Evolutionary conservation across 2,888 invertebrate genomes (phyloP).

Genomic region (Carcina quercana): DNA sequence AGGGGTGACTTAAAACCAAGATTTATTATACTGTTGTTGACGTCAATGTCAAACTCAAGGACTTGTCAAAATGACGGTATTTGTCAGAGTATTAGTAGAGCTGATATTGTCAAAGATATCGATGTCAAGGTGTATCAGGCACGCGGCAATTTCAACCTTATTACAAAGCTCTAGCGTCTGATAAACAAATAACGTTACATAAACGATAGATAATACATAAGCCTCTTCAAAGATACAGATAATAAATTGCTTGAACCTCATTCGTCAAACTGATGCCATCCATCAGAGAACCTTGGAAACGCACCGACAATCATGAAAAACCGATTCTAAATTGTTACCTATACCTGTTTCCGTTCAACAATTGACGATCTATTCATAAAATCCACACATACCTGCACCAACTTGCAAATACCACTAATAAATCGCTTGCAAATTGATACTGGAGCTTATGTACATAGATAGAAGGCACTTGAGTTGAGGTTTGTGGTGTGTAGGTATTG

Average conservation of each 20-base stretch:
- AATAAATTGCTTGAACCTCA: too few species aligned
- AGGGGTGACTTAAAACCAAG: slow-evolving; percentile 19
- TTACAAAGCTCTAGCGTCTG: too few species aligned
- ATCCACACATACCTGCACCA: slow-evolving; percentile 18
- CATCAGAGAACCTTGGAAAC: too few species aligned
- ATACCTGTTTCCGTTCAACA: slow-evolving; percentile 37
- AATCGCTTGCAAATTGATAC: slow-evolving; percentile 5
- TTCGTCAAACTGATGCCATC: too few species aligned
- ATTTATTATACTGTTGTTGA: slow-evolving; percentile 21
- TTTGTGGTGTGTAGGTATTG: neutral
- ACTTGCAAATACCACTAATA: neutral
- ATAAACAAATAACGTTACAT: too few species aligned
- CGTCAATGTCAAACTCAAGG: slow-evolving; percentile 36
- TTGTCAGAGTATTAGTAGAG: slow-evolving; percentile 33
- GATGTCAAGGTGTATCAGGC: slow-evolving; percentile 37
- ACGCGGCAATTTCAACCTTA: slow-evolving; percentile 24
- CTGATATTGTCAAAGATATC: slow-evolving; percentile 33
- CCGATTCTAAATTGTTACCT: slow-evolving; percentile 8
- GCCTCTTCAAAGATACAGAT: too few species aligned
- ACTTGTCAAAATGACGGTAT: slow-evolving; percentile 34
- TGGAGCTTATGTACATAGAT: slow-evolving; percentile 11
- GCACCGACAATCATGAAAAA: too few species aligned
- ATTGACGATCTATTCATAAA: slow-evolving; percentile 46
- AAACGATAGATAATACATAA: too few species aligned
- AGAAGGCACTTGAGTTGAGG: slow-evolving; percentile 5